These are phyloP conservation scores for Synanthedon andrenaeformis DNA, from an alignment of 2,888 invertebrate genomes.

Conservation along the genomic window DNA sequence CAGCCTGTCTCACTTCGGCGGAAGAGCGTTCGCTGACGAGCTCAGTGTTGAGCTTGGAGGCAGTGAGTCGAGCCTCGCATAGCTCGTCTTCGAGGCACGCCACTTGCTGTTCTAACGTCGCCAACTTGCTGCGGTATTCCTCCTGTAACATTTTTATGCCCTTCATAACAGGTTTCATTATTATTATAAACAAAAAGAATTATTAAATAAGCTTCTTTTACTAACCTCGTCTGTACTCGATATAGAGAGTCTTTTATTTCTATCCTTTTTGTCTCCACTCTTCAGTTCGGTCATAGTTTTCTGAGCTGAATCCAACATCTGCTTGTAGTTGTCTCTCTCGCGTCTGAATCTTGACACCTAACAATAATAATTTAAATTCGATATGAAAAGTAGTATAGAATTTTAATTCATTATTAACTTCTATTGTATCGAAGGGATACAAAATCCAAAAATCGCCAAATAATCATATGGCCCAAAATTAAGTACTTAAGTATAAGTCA, in stretches of 20 bases:
- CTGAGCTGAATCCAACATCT: conserved; percentile 90
- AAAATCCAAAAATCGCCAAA: no score
- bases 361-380: conserved; percentile 13
- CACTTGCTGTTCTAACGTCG: conserved; percentile 84
- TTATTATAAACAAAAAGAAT: no score
- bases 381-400: conserved; percentile 2
- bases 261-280: conserved; percentile 54
- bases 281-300: conserved; percentile 85
- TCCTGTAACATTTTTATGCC: conserved; percentile 61
- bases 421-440: no score
- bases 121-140: conserved; percentile 78
- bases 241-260: conserved; percentile 72
- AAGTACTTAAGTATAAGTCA: no score
- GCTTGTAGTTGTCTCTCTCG: conserved; percentile 89
- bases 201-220: conserved; percentile 1
- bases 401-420: neutral
- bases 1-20: conserved; percentile 87
- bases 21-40: conserved; percentile 89
- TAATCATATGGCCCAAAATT: no score
- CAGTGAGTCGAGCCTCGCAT: conserved; percentile 84
- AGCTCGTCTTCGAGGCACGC: conserved; percentile 89
- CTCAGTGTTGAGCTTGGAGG: conserved; percentile 88
- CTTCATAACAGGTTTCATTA: no score
- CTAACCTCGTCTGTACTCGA: conserved; percentile 80
- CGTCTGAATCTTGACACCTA: conserved; percentile 81